Evolutionary conservation across 2,888 invertebrate genomes (phyloP).

Genomic region (Lithophane ornitopus): DNA sequence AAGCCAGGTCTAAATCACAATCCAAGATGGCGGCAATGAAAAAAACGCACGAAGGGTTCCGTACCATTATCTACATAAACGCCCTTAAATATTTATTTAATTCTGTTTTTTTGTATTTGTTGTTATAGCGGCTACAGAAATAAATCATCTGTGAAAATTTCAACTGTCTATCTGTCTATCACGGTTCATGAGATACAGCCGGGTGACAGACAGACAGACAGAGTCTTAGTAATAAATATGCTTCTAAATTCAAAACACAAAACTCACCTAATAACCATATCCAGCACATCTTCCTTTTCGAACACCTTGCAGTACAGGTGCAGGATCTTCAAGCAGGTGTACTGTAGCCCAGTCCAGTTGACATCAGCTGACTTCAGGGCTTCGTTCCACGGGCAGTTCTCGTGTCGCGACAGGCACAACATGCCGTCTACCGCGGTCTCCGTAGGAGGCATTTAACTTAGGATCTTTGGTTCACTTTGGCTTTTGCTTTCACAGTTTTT

Average conservation of each 20-base stretch:
- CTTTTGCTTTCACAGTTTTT: conserved; percentile 54
- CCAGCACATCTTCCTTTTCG: conserved; percentile 94
- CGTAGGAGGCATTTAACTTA: conserved; percentile 88
- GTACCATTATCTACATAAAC: no score
- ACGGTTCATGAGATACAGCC: no score
- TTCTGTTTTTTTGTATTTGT: no score
- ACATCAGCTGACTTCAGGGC: conserved; percentile 89
- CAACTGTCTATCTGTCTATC: no score
- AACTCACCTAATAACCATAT: conserved; percentile 94
- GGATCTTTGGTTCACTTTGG: conserved; percentile 54
- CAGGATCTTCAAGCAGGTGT: conserved; percentile 95
- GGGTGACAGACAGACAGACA: no score
- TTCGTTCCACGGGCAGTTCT: conserved; percentile 91
- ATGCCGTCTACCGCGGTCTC: conserved; percentile 87
- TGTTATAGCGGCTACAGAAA: no score
- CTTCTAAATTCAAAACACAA: conserved; percentile 22
- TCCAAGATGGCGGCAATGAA: background rate
- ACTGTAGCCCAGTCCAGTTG: conserved; percentile 96
- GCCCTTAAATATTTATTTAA: no score
- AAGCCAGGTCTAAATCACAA: background rate
- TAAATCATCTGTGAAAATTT: no score
- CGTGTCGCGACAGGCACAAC: conserved; percentile 92
- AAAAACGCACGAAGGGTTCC: no score
- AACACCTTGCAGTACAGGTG: conserved; percentile 97
- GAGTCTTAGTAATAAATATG: no score